phyloP scores from a whole-genome alignment of 2,797 vertebrate species.

The Gadopsis marmoratus region DNA sequence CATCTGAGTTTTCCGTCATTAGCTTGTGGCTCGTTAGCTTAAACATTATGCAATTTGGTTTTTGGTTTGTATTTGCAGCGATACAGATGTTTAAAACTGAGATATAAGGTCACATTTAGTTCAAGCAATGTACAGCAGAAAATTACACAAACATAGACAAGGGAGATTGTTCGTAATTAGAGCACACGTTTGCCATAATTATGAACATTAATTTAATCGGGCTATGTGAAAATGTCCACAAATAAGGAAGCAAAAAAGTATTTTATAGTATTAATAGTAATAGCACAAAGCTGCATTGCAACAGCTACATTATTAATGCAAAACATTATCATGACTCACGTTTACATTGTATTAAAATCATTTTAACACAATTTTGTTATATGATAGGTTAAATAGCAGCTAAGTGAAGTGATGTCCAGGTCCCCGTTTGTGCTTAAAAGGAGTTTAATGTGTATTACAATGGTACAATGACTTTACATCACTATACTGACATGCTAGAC shows the following conservation, averaged over 20 bases:
- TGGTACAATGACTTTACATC: no score
- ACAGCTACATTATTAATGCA: background rate
- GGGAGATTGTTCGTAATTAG: background rate
- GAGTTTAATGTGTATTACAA: no score
- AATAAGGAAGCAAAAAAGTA: background rate
- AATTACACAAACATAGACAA: background rate
- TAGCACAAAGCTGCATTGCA: background rate
- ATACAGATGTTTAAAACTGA: background rate
- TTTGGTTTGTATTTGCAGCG: background rate
- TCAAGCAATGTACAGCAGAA: background rate
- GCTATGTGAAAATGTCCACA: background rate
- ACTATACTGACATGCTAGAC: no score
- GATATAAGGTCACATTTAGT: background rate
- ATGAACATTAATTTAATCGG: background rate
- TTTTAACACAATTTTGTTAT: no score
- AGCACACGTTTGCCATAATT: background rate
- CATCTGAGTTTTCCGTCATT: background rate
- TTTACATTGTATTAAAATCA: no score
- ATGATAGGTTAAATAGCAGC: no score
- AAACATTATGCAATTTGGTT: background rate
- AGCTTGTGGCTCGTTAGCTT: background rate
- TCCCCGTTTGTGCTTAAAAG: no score
- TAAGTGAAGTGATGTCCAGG: no score
- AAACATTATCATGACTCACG: no score
- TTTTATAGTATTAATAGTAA: background rate